Evolutionary conservation across 2,113 vertebrate genomes (phyloP).

Genomic region (Semnornis frantzii): DNA sequence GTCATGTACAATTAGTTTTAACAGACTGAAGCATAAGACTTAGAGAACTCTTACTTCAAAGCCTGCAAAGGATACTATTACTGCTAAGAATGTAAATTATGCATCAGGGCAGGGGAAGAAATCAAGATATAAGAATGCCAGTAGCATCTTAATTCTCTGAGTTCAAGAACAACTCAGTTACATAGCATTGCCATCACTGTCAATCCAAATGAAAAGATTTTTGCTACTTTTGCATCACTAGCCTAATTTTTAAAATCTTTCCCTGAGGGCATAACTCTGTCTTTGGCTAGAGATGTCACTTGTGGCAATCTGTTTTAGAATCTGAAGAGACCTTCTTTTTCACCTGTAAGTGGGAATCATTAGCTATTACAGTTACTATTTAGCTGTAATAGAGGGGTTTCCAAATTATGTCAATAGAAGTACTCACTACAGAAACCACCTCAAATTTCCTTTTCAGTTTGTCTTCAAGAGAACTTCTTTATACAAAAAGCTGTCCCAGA

Average conservation of each 20-base stretch:
- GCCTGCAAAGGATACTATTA: background rate
- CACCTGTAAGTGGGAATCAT: background rate
- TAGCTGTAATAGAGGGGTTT: background rate
- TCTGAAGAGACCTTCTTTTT: background rate
- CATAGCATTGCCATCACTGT: background rate
- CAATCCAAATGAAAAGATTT: background rate
- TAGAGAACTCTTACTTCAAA: background rate
- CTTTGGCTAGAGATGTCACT: background rate
- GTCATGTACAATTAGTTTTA: background rate
- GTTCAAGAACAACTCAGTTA: background rate
- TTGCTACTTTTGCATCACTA: background rate
- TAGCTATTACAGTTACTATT: background rate
- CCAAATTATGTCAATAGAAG: background rate
- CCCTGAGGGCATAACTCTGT: background rate
- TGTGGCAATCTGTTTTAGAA: background rate
- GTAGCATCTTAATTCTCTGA: background rate
- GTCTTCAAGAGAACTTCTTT: background rate
- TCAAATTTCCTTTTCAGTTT: background rate
- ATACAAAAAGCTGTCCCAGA: background rate
- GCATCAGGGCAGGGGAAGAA: fast-evolving
- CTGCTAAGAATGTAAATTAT: background rate
- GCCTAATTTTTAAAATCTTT: background rate
- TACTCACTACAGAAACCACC: background rate
- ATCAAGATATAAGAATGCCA: background rate
- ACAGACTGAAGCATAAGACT: background rate